phyloP scores from a whole-genome alignment of 2,888 invertebrate genomes.

The Drosophila yooni region DNA sequence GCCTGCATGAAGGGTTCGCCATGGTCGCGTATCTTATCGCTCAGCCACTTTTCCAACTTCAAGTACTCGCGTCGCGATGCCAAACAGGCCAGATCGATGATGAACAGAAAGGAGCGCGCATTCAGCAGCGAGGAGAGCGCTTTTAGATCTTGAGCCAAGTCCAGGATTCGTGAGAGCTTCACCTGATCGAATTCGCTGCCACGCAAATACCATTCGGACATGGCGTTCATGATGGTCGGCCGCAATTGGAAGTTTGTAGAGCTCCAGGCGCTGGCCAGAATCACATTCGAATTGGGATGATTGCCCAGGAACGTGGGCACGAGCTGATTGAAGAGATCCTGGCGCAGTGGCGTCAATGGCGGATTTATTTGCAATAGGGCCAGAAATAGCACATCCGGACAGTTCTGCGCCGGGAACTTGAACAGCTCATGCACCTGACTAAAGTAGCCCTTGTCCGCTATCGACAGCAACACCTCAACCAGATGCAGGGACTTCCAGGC shows the following conservation, averaged over 20 bases:
- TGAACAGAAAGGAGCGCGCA: constrained; percentile 96
- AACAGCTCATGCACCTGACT: constrained; percentile 92
- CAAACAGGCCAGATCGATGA: constrained; percentile 98
- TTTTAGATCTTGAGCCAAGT: constrained; percentile 97
- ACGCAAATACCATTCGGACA: constrained; percentile 98
- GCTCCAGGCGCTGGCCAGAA: constrained; percentile 98
- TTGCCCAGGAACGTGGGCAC: constrained; percentile 97
- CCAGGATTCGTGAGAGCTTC: constrained; percentile 96
- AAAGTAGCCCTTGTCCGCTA: constrained; percentile 95
- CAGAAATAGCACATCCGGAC: constrained; percentile 96
- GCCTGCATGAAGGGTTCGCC: constrained; percentile 95
- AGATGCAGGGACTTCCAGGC: constrained; percentile 97
- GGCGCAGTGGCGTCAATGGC: constrained; percentile 91
- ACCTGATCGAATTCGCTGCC: constrained; percentile 96
- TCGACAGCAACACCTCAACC: constrained; percentile 93
- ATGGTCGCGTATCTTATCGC: constrained; percentile 98
- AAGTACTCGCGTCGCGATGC: constrained; percentile 98
- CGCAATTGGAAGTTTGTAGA: constrained; percentile 90
- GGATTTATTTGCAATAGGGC: constrained; percentile 95
- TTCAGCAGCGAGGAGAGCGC: constrained; percentile 96
- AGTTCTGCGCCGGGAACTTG: constrained; percentile 95
- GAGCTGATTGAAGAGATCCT: constrained; percentile 94
- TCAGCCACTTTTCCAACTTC: constrained; percentile 99
- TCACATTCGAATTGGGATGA: constrained; percentile 98
- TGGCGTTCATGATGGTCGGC: constrained; percentile 96